Evolutionary conservation across 2,888 invertebrate genomes (phyloP), one percentile per base, ranked within the genome.

Genomic region (Phytoseiulus persimilis): DNA sequence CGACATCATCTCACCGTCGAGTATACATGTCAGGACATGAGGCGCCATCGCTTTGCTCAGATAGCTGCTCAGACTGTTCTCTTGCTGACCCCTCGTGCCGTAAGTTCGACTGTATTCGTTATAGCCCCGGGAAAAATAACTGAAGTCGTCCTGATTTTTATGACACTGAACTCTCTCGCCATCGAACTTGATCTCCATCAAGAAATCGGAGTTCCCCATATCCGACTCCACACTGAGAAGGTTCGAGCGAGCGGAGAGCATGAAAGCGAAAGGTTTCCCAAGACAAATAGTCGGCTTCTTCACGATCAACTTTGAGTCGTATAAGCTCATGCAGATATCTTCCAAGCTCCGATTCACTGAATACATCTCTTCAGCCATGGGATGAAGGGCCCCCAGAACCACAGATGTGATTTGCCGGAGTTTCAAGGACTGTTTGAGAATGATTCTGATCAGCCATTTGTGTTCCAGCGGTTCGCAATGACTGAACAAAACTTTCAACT

Each of bases 1-100:
- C 33, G 87, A 87, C 87, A 87, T 87, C 87, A 87, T 87, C 14
- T 87, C 87, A 0, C 87, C 87, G 87, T 87, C 87, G 39, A 87
- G 31, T 6, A 87, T 87, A n/a, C 87, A 87, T 9, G 87, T 87
- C 5, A 87, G 31, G 39, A 87, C 87, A 33, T 45, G 87, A 23
- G 87, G 87, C 32, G 28, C 33, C 6, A 87, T 87, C 39, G 39
- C 45, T 9, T 33, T n/a, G 32, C 87, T 45, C 87, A 87, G 23
- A 33, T 87, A 87, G 87, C 45, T 45, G 23, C 32, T 32, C 28
- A 87, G 33, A 45, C 39, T 87, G 31, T 45, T 33, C 1, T 33
- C 45, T 6, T 87, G 39, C 9, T n/a, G 32, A 33, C n/a, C 32
- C 31, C 33, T 32, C 6, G 32, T 45, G 1, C 87, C 87, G 31